Percentiles rank a stretch among this genome's conserved stretches.
Evolutionary conservation across 64 coral and sea anemone species (phyloP).

Genomic region (Catalaphyllia jardinei): DNA sequence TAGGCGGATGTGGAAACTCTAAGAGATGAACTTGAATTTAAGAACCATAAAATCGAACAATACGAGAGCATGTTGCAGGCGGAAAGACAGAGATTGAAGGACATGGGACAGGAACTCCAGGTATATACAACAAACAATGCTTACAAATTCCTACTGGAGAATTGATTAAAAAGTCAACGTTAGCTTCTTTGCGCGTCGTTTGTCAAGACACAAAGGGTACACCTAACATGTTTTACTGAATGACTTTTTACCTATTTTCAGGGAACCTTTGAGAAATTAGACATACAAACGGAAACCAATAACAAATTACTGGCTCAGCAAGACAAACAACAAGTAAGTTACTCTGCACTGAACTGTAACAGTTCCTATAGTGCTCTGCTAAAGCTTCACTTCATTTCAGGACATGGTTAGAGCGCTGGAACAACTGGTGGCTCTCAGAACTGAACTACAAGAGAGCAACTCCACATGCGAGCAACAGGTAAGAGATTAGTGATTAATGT

Average conservation of each 20-base stretch:
- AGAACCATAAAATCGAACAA: slow-evolving; percentile 90
- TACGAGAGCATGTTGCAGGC: slow-evolving; percentile 79
- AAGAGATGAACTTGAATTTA: slow-evolving; percentile 89
- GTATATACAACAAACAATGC: slow-evolving; percentile 9
- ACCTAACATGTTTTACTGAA: too few relatives aligned
- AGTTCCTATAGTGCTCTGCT: background rate
- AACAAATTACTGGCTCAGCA: slow-evolving; percentile 77
- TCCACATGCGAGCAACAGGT: slow-evolving; percentile 71
- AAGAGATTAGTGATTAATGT: background rate
- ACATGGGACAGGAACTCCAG: slow-evolving; percentile 89
- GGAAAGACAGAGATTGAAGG: slow-evolving; percentile 78
- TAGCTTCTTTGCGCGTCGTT: background rate
- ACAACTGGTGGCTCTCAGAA: slow-evolving; percentile 62
- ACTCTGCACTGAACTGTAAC: background rate
- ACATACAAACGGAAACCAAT: slow-evolving; percentile 91
- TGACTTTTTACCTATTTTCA: slow-evolving; percentile 15
- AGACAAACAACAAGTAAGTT: slow-evolving; percentile 65
- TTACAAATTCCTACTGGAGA: too few relatives aligned
- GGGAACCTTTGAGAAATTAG: slow-evolving; percentile 79
- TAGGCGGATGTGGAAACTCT: slow-evolving; percentile 91
- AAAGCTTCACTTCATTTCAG: slow-evolving; percentile 23
- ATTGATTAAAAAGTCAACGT: background rate
- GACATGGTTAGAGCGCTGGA: slow-evolving; percentile 70
- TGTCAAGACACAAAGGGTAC: background rate
- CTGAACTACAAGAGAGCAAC: slow-evolving; percentile 74